Conservation (phyloP, 2,888 invertebrate species). For the Tinea pellionella region DNA sequence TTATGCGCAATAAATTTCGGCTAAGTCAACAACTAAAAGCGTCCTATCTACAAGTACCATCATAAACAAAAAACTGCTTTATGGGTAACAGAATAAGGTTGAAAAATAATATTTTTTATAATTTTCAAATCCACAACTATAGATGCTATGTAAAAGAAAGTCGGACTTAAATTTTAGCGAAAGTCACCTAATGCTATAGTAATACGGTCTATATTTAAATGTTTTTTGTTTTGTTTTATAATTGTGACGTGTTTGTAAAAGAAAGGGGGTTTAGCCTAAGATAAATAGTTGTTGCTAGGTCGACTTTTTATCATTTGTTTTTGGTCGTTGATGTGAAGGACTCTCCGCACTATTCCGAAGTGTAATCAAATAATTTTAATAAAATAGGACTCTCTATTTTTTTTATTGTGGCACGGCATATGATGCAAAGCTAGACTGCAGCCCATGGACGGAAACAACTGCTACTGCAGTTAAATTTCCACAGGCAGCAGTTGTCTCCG, state of each 20-base stretch:
- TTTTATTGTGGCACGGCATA: too few species aligned
- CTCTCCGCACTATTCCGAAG: too few species aligned
- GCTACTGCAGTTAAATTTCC: too few species aligned
- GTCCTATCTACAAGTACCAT: constrained; percentile 32
- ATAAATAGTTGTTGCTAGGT: constrained; percentile 23
- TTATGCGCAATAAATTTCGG: constrained; percentile 71
- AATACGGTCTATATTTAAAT: constrained; percentile 39
- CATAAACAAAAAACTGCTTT: constrained; percentile 26
- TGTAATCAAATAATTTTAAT: too few species aligned
- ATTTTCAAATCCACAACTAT: constrained; percentile 10
- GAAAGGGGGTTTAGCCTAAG: constrained; percentile 51
- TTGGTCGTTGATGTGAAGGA: too few species aligned
- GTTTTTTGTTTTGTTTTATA: constrained; percentile 28
- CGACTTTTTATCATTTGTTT: too few species aligned
- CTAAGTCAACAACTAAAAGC: constrained; percentile 51
- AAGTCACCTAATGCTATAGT: constrained; percentile 15
- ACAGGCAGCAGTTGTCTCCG: too few species aligned
- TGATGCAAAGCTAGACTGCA: too few species aligned
- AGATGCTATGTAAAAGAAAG: constrained; percentile 52
- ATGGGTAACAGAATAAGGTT: constrained; percentile 20
- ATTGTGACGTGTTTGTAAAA: constrained; percentile 33
- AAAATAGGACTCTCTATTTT: too few species aligned
- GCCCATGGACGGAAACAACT: too few species aligned
- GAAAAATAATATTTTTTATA: constrained; percentile 10
- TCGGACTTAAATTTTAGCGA: constrained; percentile 24